These are phyloP conservation scores for Pentalonia nigronervosa DNA, from an alignment of 1,140 invertebrate species.

Conservation along the genomic window DNA sequence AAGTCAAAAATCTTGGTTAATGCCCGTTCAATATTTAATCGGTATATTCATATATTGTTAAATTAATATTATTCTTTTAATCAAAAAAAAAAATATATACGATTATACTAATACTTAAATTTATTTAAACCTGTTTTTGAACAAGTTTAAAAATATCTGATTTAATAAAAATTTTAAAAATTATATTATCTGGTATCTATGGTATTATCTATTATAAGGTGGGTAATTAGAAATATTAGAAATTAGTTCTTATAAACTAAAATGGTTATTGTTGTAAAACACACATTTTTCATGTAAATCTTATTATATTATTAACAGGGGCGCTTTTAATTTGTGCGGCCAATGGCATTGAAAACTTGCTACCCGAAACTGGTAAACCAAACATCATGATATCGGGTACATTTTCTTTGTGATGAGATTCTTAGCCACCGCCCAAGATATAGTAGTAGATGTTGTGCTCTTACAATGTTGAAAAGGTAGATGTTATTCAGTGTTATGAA, in stretches of 20 bases:
- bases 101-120: neutral
- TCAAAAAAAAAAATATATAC: neutral
- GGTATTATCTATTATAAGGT: too few relatives aligned
- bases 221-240: neutral
- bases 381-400: conserved; percentile 82
- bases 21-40: conserved; percentile 68
- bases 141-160: neutral
- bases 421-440: conserved; percentile 97
- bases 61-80: neutral
- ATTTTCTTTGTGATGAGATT: conserved; percentile 93
- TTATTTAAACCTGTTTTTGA: neutral
- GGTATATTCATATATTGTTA: neutral
- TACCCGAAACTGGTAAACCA: conserved; percentile 65
- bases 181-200: too few relatives aligned
- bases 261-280: neutral
- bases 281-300: neutral
- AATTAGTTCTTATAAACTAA: neutral
- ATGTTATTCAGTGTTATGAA: neutral
- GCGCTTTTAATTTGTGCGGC: neutral
- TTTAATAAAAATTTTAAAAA: neutral
- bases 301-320: neutral
- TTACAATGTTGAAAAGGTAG: conserved; percentile 94
- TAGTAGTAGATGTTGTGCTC: conserved; percentile 98
- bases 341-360: neutral
- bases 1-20: conserved; percentile 94